Base-by-base conservation (phyloP, 2,888 invertebrate genomes). In the Congeria kusceri region DNA sequence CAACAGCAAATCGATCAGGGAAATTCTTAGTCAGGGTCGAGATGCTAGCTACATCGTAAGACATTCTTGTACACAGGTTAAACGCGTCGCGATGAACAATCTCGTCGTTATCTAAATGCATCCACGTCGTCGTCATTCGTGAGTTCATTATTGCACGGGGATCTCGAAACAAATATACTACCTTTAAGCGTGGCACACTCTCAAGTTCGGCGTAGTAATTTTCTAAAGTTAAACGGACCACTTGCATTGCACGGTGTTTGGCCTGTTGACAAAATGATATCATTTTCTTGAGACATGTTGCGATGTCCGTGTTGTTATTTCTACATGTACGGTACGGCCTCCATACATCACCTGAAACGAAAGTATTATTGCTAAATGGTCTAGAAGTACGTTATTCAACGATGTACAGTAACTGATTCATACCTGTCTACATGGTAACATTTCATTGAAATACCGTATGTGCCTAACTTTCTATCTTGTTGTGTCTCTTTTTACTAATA, bases 121-220 rank as follows among this genome's bases (percentile, higher is more conserved):
- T 63, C 62, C 63, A 63, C n/a, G 32, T 70, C 3, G 70, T 70
- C 7, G 63, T 70, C 3, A 56, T 62, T 20, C 70, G 62, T 9
- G 70, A 70, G 29, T 70, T 70, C 2, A 70, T 70, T 53, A 70
- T 56, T 23, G 70, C 70, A 32, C 70, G 62, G 28, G 70, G 70
- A 56, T 70, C 70, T 53, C 70, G 28, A 3, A 70, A 20, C 1
- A 70, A 29, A 44, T 70, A 63, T 13, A 70, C 18, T 0, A 63
- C 62, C 56, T 56, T 70, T 44, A 70, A 28, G 18, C 25, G 28
- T 0, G 62, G 63, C 15, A 56, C 27, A 57, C 63, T 32, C 25
- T 70, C 63, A 23, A 63, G 70, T 13, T 63, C 44, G 27, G 44
- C 44, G 28, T 62, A 62, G 47, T 62, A 62, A 39, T 63, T 70